Evolutionary conservation across 1,140 invertebrate species (phyloP).

Genomic region (Oreohelix idahoensis): DNA sequence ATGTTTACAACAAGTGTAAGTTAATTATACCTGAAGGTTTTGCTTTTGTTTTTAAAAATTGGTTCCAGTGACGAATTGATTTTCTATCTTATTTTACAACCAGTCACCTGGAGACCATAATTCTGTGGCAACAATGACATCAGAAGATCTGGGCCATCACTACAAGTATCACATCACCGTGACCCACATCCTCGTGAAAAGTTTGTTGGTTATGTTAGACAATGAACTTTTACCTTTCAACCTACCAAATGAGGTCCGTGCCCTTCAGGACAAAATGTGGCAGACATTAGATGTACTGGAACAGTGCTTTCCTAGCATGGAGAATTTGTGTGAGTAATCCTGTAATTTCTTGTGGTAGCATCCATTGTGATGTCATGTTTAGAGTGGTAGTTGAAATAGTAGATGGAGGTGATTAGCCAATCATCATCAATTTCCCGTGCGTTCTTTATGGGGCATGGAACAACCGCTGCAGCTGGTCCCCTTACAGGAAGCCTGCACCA

Average conservation of each 20-base stretch:
- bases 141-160: conserved; percentile 37
- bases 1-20: no score
- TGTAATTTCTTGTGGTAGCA: no score
- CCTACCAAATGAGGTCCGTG: conserved; percentile 12
- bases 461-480: no score
- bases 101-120: conserved; percentile 22
- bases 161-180: conserved; percentile 48
- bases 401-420: no score
- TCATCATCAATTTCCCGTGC: no score
- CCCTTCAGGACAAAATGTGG: conserved; percentile 19
- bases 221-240: conserved; percentile 40
- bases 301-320: conserved; percentile 30
- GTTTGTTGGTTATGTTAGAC: conserved; percentile 38
- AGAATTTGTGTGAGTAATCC: conserved; percentile 28
- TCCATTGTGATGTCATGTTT: no score
- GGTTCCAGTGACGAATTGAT: not conserved
- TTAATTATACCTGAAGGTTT: no score
- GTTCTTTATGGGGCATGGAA: no score
- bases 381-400: no score
- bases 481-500: no score
- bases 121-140: conserved; percentile 17
- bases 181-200: conserved; percentile 34
- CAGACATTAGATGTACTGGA: conserved; percentile 33
- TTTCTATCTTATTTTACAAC: not conserved
- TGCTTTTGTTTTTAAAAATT: no score